Conservation (phyloP, 2,888 invertebrate genomes). For the Rhorus exstirpatorius region DNA sequence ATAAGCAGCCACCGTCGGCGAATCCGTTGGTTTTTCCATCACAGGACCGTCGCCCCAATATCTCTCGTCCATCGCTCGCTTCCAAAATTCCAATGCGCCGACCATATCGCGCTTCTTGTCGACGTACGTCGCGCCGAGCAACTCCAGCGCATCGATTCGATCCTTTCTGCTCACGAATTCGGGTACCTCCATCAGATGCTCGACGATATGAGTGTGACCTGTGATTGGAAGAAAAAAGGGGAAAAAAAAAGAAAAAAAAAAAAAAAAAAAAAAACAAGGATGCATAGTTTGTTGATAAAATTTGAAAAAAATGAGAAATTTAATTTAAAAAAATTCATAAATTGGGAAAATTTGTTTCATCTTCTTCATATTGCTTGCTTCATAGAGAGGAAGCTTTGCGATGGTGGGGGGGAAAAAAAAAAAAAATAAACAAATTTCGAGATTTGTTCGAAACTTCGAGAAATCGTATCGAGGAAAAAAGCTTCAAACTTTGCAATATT, state of each 20-base stretch:
- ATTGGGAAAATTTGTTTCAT: no score
- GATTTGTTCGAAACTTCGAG: no score
- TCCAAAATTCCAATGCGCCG: slow-evolving; percentile 95
- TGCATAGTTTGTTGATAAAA: no score
- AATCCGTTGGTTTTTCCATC: slow-evolving; percentile 93
- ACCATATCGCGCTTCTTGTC: slow-evolving; percentile 98
- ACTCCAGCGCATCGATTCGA: slow-evolving; percentile 95
- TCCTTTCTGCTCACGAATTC: slow-evolving; percentile 91
- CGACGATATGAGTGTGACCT: slow-evolving; percentile 97
- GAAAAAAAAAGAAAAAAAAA: not conserved
- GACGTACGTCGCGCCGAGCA: slow-evolving; percentile 98
- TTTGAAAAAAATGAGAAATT: no score
- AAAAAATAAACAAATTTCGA: no score
- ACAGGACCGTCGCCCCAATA: slow-evolving; percentile 89
- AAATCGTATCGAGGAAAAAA: no score
- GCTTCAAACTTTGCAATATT: no score
- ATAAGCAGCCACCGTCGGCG: slow-evolving; percentile 93
- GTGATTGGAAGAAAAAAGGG: slow-evolving; percentile 15
- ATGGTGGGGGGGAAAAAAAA: no score
- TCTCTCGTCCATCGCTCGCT: slow-evolving; percentile 96
- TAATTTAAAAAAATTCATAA: no score
- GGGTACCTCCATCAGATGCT: slow-evolving; percentile 92
- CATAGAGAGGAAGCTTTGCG: no score
- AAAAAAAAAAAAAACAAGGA: no score
- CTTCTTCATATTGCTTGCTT: no score